Percentiles rank a stretch among this genome's conserved stretches.
Conservation (phyloP, 2,113 vertebrate genomes). For the Callospermophilus lateralis region DNA sequence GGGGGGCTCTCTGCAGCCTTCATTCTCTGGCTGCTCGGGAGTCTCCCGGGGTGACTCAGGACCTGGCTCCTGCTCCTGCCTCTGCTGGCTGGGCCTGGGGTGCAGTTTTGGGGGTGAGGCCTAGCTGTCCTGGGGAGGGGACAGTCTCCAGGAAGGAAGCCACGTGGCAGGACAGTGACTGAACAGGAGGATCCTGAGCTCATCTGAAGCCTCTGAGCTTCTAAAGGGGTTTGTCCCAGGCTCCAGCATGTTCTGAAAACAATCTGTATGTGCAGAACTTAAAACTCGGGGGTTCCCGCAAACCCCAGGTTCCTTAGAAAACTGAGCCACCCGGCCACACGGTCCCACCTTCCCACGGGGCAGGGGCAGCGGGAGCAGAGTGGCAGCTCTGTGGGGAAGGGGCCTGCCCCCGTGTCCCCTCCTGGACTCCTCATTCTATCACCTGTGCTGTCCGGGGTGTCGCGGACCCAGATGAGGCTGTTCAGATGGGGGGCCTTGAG, state of each 20-base stretch:
- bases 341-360: neutral
- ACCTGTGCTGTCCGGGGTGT: neutral
- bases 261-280: neutral
- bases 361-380: neutral
- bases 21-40: neutral
- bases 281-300: neutral
- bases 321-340: accelerated
- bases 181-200: accelerated
- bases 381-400: accelerated
- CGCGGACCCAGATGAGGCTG: neutral
- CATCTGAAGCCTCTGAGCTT: neutral
- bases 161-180: neutral
- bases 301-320: neutral
- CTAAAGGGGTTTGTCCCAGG: too few relatives aligned
- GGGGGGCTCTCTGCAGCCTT: too few relatives aligned
- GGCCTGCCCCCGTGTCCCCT: neutral
- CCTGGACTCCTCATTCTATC: neutral
- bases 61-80: accelerated
- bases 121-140: neutral
- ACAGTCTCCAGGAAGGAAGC: neutral
- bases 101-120: neutral
- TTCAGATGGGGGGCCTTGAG: neutral
- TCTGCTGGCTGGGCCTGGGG: neutral
- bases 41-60: neutral
- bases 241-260: neutral